These are phyloP conservation scores for Orchesella cincta DNA, from an alignment of 1,140 invertebrate genomes.

Conservation along the genomic window DNA sequence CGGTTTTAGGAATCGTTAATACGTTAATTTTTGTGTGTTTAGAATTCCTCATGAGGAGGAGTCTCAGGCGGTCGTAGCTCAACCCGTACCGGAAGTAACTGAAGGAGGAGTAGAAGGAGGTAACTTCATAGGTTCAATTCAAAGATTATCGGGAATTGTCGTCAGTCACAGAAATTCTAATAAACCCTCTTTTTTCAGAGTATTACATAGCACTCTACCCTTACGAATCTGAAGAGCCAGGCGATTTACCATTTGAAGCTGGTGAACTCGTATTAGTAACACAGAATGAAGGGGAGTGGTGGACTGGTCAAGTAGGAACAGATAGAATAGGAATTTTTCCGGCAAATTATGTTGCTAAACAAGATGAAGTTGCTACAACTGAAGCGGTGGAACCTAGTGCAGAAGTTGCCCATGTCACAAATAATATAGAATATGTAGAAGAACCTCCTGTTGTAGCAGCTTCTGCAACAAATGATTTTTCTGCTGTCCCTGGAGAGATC, in stretches of 20 bases:
- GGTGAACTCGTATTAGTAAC: slow-evolving; percentile 86
- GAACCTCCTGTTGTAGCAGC: background rate
- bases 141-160: too few relatives aligned
- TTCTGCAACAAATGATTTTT: background rate
- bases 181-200: background rate
- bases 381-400: slow-evolving; percentile 29
- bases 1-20: too few relatives aligned
- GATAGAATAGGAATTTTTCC: slow-evolving; percentile 90
- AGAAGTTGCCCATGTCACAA: slow-evolving; percentile 26
- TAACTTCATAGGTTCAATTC: background rate
- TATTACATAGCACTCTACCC: slow-evolving; percentile 27
- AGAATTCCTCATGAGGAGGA: slow-evolving; percentile 54
- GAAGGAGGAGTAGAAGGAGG: too few relatives aligned
- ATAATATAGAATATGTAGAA: slow-evolving; percentile 22
- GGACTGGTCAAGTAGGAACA: slow-evolving; percentile 83
- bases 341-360: slow-evolving; percentile 82
- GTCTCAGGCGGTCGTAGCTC: slow-evolving; percentile 48
- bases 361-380: slow-evolving; percentile 53
- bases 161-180: too few relatives aligned
- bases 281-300: slow-evolving; percentile 95
- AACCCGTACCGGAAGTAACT: slow-evolving; percentile 33
- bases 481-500: background rate
- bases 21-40: background rate
- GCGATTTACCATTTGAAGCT: slow-evolving; percentile 87
- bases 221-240: slow-evolving; percentile 74